Base-by-base conservation (phyloP, 2,888 invertebrate genomes). In the Brachylomia viminalis region DNA sequence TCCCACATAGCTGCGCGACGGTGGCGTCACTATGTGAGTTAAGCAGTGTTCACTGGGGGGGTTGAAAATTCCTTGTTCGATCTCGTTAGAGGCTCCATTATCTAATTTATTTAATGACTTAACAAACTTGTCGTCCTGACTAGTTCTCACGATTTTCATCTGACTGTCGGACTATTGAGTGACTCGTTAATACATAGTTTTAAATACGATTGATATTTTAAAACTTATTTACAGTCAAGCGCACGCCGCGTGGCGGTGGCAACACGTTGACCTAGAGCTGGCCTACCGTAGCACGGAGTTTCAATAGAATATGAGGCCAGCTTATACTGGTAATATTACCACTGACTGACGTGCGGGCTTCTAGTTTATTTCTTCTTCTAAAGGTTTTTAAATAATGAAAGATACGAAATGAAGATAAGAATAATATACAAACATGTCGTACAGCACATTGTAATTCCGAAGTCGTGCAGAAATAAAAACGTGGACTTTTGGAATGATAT, bases 401-500 rank as follows among this genome's bases (percentile, higher is more conserved):
- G 8, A 23, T 58, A 13, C 7, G 42, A 69, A 49, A 47, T 47
- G 13, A 52, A 45, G n/a, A 13, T 1, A n/a, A 42, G 27, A 59
- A 52, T 52, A 42, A 59, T 33, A 27, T 38, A 27, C 23, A 72
- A 72, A 59, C 30, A 72, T 49, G 45, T 13, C 23, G 17, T 5
- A 59, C 30, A 38, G 47, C 23, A 66, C 30, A 75, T 86, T 73
- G 71, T 56, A 52, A 86, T 86, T 88, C 88, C 42, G 38, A 59
- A 61, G 68, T 52, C 76, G 66, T 80, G 23, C 72, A 45, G 67
- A 74, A 87, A 86, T 87, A 88, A 81, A 82, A 81, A 67, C 72
- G 69, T 81, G 72, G 79, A 71, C 76, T 84, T 86, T 79, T 67
- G 75, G 68, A 72, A 79, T 72, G 72, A 86, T 80, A 87, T 88